Evolutionary conservation across 2,113 vertebrate genomes (phyloP).

Genomic region (Casuarius casuarius): DNA sequence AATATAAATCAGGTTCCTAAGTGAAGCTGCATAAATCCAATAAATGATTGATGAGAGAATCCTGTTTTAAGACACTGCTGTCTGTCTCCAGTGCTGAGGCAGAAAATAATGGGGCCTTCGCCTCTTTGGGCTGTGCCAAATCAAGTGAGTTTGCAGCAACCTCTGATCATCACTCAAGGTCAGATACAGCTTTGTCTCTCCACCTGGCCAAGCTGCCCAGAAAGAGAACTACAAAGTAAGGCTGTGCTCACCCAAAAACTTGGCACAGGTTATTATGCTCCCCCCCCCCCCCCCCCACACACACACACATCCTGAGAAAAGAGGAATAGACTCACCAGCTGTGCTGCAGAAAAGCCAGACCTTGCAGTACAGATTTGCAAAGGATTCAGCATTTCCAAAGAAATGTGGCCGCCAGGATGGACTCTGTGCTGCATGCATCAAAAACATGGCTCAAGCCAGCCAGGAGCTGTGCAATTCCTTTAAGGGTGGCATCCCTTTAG

Average conservation of each 20-base stretch:
- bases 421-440: fast-evolving
- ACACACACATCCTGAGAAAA: not conserved
- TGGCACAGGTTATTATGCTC: fast-evolving
- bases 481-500: not conserved
- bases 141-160: not conserved
- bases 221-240: not conserved
- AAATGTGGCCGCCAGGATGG: fast-evolving
- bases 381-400: too few species aligned
- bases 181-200: not conserved
- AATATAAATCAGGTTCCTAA: constrained; percentile 64
- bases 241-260: not conserved
- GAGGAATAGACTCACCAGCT: fast-evolving
- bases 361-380: not conserved
- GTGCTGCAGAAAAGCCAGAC: not conserved
- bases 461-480: not conserved
- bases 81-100: constrained; percentile 23
- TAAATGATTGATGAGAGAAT: constrained; percentile 71
- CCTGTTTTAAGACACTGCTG: constrained; percentile 20
- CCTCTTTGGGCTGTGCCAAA: not conserved
- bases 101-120: not conserved
- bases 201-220: not conserved
- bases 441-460: not conserved
- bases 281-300: too few species aligned
- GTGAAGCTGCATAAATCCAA: constrained; percentile 68
- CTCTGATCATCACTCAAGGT: not conserved